Conservation (phyloP, 2,888 invertebrate species). For the Pyralis farinalis region DNA sequence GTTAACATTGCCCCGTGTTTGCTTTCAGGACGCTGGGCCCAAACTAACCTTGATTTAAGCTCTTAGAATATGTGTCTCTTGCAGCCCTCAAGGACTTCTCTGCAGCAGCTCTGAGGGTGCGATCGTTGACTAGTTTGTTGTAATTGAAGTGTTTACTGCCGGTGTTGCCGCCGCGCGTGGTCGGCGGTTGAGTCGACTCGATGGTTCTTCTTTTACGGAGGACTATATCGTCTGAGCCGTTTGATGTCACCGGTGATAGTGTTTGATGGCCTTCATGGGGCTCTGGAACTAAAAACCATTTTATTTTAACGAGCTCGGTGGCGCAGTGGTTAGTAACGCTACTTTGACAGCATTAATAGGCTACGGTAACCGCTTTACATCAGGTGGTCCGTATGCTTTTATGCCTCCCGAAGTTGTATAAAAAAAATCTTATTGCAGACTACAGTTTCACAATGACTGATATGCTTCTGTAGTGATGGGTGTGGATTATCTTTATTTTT, state of each 20-base stretch:
- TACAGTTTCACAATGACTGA: too few relatives aligned
- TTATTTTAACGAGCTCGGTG: too few relatives aligned
- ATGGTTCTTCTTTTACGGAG: constrained; percentile 66
- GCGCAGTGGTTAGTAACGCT: too few relatives aligned
- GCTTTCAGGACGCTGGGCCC: too few relatives aligned
- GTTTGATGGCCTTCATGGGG: constrained; percentile 16
- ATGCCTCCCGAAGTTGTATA: too few relatives aligned
- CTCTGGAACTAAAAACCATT: not conserved
- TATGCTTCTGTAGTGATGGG: too few relatives aligned
- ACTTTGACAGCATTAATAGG: too few relatives aligned
- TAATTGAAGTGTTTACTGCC: constrained; percentile 89
- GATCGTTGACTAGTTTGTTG: constrained; percentile 90
- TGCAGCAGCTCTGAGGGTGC: constrained; percentile 30
- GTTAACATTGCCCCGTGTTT: too few relatives aligned
- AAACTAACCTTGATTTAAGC: constrained; percentile 53
- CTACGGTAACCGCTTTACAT: too few relatives aligned
- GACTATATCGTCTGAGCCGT: constrained; percentile 49
- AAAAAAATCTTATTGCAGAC: too few relatives aligned
- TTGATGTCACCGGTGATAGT: constrained; percentile 22
- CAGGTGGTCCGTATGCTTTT: too few relatives aligned
- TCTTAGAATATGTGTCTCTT: constrained; percentile 54
- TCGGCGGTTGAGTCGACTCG: constrained; percentile 63
- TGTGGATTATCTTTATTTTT: too few relatives aligned
- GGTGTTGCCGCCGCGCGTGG: constrained; percentile 55
- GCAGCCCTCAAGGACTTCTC: constrained; percentile 37